Evolutionary conservation across 2,797 vertebrate genomes (phyloP), one percentile per base, ranked within the genome.

Genomic region (Cynodonichthys magdalenae): DNA sequence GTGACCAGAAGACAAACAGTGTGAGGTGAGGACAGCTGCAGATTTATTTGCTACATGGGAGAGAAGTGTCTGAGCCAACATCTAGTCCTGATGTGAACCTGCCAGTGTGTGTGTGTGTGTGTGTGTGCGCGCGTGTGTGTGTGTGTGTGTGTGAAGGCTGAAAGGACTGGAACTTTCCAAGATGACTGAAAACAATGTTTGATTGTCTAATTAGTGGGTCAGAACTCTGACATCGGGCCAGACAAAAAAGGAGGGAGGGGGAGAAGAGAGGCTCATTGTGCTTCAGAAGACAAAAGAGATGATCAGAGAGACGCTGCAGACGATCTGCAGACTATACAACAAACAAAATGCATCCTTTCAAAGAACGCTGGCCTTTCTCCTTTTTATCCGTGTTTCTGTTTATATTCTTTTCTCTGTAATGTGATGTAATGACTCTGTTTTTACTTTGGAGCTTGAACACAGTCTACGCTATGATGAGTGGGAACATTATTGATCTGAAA

Each of bases 151-250:
- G n/a, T 31, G 15, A 14, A 11, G 19, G 36, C 44, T 19, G 41
- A 59, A 57, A 61, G 31, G 46, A 59, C 69, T 77, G 67, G 69
- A 81, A 85, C 52, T 85, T 90, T 88, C 71, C 83, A 74, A 68
- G 54, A 74, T 68, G 75, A 81, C 75, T 66, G 45, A 66, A 62
- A 56, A 93, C 91, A 92, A 90, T 6, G 80, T 74, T 18, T 79
- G 79, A 90, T 89, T 93, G 91, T 94, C 51, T 55, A 68, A 76
- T 92, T 86, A 87, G 60, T 88, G 87, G 90, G 89, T 88, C 80
- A 83, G 82, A 62, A 69, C 69, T 73, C 81, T 92, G 90, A 89
- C 54, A 66, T 46, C 2, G 29, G 59, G 89, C 89, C 91, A 92
- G 74, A 82, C 58, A 69, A 63, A 53, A 75, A 70, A 69, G 57